These are phyloP conservation scores for Scophthalmus maximus DNA, from an alignment of 2,113 vertebrate genomes.

Conservation along the genomic window DNA sequence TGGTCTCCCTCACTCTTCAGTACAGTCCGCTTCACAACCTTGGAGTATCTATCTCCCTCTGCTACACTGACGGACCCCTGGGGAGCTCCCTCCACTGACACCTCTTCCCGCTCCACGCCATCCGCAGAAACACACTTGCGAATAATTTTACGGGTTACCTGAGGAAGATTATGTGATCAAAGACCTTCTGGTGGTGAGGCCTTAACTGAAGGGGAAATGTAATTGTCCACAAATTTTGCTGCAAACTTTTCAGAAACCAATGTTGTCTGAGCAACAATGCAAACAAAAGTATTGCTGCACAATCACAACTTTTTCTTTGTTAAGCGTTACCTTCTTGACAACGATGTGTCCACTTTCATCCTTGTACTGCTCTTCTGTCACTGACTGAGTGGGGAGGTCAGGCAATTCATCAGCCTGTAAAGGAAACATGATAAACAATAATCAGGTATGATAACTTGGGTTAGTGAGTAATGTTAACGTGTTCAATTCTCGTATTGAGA, in stretches of 20 bases:
- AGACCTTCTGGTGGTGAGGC: not conserved
- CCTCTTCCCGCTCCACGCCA: constrained; percentile 85
- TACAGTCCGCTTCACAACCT: constrained; percentile 88
- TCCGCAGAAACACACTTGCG: constrained; percentile 86
- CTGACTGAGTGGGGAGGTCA: constrained; percentile 86
- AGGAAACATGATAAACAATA: constrained; percentile 22
- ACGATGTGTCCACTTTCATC: constrained; percentile 90
- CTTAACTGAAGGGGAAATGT: not conserved
- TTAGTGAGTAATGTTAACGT: not conserved
- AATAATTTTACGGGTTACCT: constrained; percentile 93
- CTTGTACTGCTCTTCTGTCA: constrained; percentile 89
- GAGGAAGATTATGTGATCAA: constrained; percentile 27
- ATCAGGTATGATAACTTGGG: constrained; percentile 3
- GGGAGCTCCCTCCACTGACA: constrained; percentile 80
- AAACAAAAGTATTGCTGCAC: not conserved
- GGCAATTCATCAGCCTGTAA: constrained; percentile 88
- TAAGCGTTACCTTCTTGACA: constrained; percentile 88
- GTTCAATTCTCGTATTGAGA: constrained; percentile 7
- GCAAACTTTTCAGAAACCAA: not conserved
- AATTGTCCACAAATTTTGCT: not conserved
- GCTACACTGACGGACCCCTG: constrained; percentile 76
- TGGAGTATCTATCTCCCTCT: constrained; percentile 86
- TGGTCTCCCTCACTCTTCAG: constrained; percentile 89
- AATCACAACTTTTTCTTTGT: not conserved
- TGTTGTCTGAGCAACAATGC: too few species aligned